A percentile compares a stretch with the other conserved stretches of the same genome.
Evolutionary conservation across 2,888 invertebrate species (phyloP).

Genomic region (Epinotia ramella): DNA sequence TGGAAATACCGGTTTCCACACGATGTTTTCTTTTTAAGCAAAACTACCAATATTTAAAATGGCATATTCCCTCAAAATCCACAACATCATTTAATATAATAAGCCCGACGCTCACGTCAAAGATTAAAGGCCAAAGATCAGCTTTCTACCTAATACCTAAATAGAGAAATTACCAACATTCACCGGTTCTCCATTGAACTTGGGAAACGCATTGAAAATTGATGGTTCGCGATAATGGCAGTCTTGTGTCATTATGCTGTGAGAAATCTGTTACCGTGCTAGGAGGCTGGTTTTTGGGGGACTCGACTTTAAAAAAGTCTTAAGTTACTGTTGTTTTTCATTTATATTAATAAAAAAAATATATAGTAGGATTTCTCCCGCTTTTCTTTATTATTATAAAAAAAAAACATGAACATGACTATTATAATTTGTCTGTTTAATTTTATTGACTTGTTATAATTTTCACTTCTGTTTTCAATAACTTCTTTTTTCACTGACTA

Average conservation of each 20-base stretch:
- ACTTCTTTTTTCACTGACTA: too few relatives aligned
- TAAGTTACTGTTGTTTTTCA: background rate
- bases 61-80: conserved; percentile 15
- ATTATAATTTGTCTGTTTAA: too few relatives aligned
- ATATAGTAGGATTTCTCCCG: too few relatives aligned
- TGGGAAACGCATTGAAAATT: conserved; percentile 32
- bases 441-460: too few relatives aligned
- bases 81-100: conserved; percentile 31
- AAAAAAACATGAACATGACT: too few relatives aligned
- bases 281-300: background rate
- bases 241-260: conserved; percentile 8
- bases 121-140: conserved; percentile 44
- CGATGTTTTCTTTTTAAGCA: background rate
- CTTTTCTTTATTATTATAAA: too few relatives aligned
- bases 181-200: conserved; percentile 2
- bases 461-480: too few relatives aligned
- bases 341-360: too few relatives aligned
- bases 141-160: conserved; percentile 54
- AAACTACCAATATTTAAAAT: background rate
- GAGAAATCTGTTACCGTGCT: conserved; percentile 10
- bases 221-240: conserved; percentile 30
- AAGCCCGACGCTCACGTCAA: conserved; percentile 22
- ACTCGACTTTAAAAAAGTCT: background rate
- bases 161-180: conserved; percentile 55
- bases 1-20: too few relatives aligned